Conservation (phyloP, 2,113 vertebrate genomes). For the Petrocephalus microphthalmus region DNA sequence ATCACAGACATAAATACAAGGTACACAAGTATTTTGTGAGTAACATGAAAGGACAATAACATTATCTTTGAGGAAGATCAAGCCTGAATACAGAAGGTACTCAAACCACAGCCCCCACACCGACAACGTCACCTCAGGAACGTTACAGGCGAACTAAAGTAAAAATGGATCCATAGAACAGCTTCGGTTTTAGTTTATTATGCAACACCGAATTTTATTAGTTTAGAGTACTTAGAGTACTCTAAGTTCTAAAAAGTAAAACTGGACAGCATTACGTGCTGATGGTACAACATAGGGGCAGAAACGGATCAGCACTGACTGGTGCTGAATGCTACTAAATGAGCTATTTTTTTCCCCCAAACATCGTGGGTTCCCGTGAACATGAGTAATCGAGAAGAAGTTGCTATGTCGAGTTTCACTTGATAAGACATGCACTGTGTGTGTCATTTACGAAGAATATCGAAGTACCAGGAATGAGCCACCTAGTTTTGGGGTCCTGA, state of each 20-base stretch:
- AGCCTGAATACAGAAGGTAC: neutral
- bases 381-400: neutral
- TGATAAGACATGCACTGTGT: neutral
- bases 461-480: neutral
- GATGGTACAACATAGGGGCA: neutral
- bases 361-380: neutral
- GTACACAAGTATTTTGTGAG: neutral
- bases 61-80: neutral
- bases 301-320: neutral
- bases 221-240: neutral
- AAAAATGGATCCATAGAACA: neutral
- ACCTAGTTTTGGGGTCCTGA: neutral
- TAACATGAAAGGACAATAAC: neutral
- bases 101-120: neutral
- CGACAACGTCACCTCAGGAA: neutral
- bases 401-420: neutral
- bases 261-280: neutral
- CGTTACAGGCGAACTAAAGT: neutral
- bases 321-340: neutral
- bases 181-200: neutral
- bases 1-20: conserved; percentile 29
- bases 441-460: neutral
- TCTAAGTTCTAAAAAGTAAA: neutral
- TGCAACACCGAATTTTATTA: neutral
- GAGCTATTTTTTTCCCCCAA: neutral